Conservation (phyloP, 2,113 vertebrate species). For the Accipiter virgatus region DNA sequence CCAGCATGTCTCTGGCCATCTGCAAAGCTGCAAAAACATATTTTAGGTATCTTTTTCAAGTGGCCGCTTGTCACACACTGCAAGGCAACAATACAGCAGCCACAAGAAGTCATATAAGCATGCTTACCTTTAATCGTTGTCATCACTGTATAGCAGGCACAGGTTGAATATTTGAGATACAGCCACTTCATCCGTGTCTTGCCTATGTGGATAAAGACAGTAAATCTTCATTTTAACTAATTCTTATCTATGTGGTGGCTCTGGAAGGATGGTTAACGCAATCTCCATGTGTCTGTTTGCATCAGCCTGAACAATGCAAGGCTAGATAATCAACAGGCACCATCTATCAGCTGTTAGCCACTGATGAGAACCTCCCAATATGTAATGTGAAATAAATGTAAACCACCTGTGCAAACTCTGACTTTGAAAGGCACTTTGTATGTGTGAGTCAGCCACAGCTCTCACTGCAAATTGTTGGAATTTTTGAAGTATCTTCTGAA, state of each 20-base stretch:
- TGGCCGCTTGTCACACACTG: background rate
- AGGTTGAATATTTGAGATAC: background rate
- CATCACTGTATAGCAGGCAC: background rate
- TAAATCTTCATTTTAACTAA: background rate
- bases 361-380: background rate
- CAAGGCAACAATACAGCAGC: background rate
- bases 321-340: background rate
- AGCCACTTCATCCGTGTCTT: background rate
- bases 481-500: background rate
- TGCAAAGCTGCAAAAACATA: background rate
- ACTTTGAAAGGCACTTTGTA: background rate
- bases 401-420: background rate
- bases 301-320: background rate
- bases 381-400: background rate
- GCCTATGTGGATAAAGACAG: background rate
- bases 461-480: background rate
- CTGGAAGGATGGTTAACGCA: background rate
- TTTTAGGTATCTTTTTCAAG: background rate
- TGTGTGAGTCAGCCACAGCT: background rate
- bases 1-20: background rate
- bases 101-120: background rate
- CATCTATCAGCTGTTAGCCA: background rate
- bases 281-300: background rate
- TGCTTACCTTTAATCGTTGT: background rate
- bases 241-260: background rate